Conservation (phyloP, 2,113 vertebrate genomes). For the Tretioscincus oriximinensis region DNA sequence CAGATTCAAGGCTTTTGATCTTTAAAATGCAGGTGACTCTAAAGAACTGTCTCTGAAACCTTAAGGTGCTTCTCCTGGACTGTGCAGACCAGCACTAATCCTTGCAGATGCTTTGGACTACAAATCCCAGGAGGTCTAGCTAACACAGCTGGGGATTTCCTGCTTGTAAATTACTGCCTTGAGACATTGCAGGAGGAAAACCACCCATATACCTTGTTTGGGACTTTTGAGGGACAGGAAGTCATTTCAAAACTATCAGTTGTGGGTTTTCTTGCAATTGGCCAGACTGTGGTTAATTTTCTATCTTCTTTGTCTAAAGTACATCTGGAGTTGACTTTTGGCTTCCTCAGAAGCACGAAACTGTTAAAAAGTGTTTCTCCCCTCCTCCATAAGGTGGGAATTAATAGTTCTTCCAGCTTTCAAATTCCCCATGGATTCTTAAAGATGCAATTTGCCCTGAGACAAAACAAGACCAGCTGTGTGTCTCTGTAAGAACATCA, state of each 20-base stretch:
- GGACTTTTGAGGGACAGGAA: background rate
- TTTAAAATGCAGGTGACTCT: too few relatives aligned
- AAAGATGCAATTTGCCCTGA: background rate
- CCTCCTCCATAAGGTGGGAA: background rate
- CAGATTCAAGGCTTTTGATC: too few relatives aligned
- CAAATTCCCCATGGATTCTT: background rate
- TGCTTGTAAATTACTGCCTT: background rate
- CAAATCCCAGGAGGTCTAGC: background rate
- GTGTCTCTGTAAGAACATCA: background rate
- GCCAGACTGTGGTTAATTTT: background rate
- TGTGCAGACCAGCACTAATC: too few relatives aligned
- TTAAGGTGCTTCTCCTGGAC: too few relatives aligned
- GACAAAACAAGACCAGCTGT: background rate
- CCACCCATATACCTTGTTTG: background rate
- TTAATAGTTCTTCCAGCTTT: accelerated
- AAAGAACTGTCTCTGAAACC: too few relatives aligned
- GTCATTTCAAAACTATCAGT: background rate
- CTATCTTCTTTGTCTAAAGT: background rate
- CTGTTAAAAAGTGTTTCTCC: background rate
- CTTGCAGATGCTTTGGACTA: background rate
- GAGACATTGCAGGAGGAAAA: background rate
- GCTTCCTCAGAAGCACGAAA: background rate
- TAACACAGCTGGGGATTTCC: background rate
- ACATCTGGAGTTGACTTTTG: background rate
- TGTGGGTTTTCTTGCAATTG: background rate